These are phyloP conservation scores for Pachyrhynchus sulphureomaculatus DNA, from an alignment of 1,140 invertebrate species.

Conservation along the genomic window DNA sequence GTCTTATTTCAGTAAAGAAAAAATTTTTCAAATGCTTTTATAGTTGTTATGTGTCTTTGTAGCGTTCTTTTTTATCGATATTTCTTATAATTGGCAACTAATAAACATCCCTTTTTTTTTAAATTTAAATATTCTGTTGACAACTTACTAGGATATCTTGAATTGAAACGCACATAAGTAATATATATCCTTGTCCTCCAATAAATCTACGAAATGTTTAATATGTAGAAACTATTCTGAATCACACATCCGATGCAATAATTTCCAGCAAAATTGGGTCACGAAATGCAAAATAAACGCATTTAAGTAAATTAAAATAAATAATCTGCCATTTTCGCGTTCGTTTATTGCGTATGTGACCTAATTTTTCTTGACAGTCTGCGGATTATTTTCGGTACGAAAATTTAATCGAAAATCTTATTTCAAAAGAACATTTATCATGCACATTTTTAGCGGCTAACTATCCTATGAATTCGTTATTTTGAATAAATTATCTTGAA, in stretches of 20 bases:
- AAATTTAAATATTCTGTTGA: no score
- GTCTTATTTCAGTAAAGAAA: no score
- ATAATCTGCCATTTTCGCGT: slow-evolving; percentile 13
- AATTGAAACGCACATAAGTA: no score
- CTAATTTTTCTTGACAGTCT: slow-evolving; percentile 18
- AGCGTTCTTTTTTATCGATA: no score
- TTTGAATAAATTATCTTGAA: background rate
- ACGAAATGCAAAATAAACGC: slow-evolving; percentile 23
- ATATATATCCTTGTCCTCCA: no score
- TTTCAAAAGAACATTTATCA: slow-evolving; percentile 17
- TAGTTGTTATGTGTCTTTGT: no score
- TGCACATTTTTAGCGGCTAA: background rate
- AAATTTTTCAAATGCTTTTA: no score
- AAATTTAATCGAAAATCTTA: slow-evolving; percentile 9
- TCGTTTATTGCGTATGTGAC: slow-evolving; percentile 22
- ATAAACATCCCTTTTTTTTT: no score
- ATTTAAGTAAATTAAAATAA: slow-evolving; percentile 27
- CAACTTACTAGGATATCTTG: no score
- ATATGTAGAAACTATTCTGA: no score
- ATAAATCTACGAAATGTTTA: no score
- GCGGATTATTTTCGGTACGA: slow-evolving; percentile 11
- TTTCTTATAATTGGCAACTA: no score
- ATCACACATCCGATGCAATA: slow-evolving; percentile 1
- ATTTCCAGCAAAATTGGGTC: slow-evolving; percentile 23
- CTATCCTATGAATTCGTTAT: slow-evolving; percentile 2